Base-by-base conservation (phyloP, 2,113 vertebrate species). In the Hypanus sabinus region DNA sequence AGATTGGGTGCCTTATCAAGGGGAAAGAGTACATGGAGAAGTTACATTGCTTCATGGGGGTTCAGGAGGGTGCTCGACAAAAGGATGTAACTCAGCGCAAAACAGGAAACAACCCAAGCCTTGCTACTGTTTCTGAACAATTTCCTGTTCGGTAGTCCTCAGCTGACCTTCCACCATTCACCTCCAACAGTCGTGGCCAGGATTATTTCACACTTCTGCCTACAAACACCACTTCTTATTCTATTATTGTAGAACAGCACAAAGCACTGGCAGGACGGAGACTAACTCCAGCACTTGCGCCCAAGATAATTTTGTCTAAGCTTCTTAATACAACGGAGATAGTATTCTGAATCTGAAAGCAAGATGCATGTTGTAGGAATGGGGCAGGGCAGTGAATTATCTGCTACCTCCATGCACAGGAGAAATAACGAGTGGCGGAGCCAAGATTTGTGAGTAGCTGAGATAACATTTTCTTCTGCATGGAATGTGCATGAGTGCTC, bases 331-430 rank as follows among this genome's bases (percentile, higher is more conserved):
- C 83, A 87, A 87, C 60, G 24, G 83, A 60, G 83, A 60, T 87
- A 87, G 83, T 14, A 60, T 60, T 87, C 83, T 62, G 55, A 87
- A 55, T 87, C 27, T 87, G 83, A 87, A 87, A 87, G 24, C 57
- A 24, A 87, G 83, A 87, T 87, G 83, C 60, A 55, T 60, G n/a
- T 60, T 87, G 55, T 87, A 60, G 60, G 81, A 57, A 24, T n/a
- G 27, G 24, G 83, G 83, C 83, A 87, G 83, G 83, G 60, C 55
- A 60, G 83, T 87, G 83, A 87, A 87, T 87, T 87, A 87, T 87
- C 83, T 60, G 83, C 83, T 87, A 30, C 55, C 55, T 60, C 55
- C 83, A 87, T 87, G 83, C 10, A 24, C 46, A 60, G 55, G 83
- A 87, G 83, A 87, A 87, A 87, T 87, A 87, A 87, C 60, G 83